Evolutionary conservation across 1,140 invertebrate genomes (phyloP).

Genomic region (Trichogramma pretiosum): DNA sequence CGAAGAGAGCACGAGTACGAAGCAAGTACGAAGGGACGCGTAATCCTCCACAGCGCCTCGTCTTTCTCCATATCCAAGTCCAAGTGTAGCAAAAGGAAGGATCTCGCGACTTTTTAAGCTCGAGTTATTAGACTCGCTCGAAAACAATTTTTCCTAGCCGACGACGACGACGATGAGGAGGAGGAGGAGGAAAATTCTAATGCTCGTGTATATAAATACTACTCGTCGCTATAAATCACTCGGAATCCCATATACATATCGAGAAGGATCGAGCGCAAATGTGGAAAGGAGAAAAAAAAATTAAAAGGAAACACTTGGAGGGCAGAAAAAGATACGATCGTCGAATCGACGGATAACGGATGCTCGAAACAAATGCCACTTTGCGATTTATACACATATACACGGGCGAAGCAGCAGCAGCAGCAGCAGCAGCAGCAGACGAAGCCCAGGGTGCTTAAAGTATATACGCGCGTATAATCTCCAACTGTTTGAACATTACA

Average conservation of each 20-base stretch:
- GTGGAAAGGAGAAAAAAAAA: no score
- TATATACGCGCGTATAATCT: no score
- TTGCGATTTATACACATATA: neutral
- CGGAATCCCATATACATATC: no score
- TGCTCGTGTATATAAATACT: neutral
- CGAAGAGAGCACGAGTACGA: slow-evolving; percentile 15
- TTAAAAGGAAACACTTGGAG: no score
- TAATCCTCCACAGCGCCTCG: no score
- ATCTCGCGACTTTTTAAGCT: slow-evolving; percentile 10
- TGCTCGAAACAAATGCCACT: neutral
- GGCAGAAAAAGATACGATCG: neutral
- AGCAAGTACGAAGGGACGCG: neutral
- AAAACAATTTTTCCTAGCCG: neutral
- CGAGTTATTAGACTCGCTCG: slow-evolving; percentile 8
- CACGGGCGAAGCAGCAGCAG: no score
- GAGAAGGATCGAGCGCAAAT: no score
- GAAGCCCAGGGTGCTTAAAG: no score
- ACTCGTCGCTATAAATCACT: no score
- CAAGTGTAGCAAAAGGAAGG: neutral
- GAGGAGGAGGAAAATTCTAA: neutral
- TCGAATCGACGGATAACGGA: neutral
- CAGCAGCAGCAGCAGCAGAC: no score
- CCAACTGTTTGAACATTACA: no score
- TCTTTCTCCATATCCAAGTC: no score
- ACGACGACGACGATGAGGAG: neutral